A percentile compares a stretch with the other conserved stretches of the same genome.
phyloP scores from a whole-genome alignment of 2,888 invertebrate species.

The Dorcus parallelipipedus region DNA sequence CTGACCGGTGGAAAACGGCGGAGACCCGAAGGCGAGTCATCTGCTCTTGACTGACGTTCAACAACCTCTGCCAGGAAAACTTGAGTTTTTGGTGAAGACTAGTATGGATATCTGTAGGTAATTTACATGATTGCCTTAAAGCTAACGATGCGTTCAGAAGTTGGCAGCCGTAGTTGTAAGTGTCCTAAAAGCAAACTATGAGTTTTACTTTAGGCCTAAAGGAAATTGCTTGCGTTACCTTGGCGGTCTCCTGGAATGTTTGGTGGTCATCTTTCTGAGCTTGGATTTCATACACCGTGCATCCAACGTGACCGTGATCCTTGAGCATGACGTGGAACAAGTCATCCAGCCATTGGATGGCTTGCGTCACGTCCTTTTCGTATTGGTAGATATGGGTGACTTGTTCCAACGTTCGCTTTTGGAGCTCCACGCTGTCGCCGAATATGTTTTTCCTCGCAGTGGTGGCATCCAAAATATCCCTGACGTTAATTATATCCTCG shows the following conservation, averaged over 20 bases:
- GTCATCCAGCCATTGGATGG: constrained; percentile 74
- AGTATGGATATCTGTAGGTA: constrained; percentile 57
- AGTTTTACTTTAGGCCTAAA: background rate
- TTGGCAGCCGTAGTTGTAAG: constrained; percentile 79
- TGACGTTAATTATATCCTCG: constrained; percentile 68
- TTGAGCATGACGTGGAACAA: constrained; percentile 67
- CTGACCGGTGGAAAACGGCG: constrained; percentile 70
- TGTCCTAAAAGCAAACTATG: constrained; percentile 56
- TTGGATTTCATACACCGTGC: constrained; percentile 69
- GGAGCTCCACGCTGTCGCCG: constrained; percentile 71
- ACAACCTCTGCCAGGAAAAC: constrained; percentile 66
- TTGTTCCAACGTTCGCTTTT: constrained; percentile 75
- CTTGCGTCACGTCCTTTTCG: constrained; percentile 73
- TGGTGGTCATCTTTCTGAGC: constrained; percentile 71
- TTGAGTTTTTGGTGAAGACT: constrained; percentile 57
- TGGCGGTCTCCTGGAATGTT: constrained; percentile 74
- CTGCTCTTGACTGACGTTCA: constrained; percentile 70
- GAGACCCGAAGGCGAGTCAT: constrained; percentile 72
- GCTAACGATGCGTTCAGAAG: constrained; percentile 71
- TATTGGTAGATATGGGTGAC: constrained; percentile 71
- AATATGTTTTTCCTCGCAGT: constrained; percentile 68
- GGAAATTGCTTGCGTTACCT: constrained; percentile 51
- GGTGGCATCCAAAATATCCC: constrained; percentile 67
- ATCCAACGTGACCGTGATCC: constrained; percentile 70
- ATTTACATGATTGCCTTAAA: constrained; percentile 67